Conservation (phyloP, 2,888 invertebrate genomes). For the Callyntrura guangdongensis region DNA sequence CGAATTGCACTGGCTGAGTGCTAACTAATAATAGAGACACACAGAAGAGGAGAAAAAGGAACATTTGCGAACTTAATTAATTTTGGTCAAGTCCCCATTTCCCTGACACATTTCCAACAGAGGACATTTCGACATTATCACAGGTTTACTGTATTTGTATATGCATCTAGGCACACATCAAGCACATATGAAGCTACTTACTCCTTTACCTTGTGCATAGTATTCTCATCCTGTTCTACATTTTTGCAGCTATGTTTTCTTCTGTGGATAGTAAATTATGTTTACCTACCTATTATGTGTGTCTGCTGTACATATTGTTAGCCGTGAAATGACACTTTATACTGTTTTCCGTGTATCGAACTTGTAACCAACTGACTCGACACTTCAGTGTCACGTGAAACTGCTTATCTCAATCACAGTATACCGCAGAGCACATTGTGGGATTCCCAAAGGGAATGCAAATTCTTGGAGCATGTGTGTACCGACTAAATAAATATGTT, state of each 20-base stretch:
- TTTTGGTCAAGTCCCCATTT: slow-evolving; percentile 55
- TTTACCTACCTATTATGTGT: too few species aligned
- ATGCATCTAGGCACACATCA: background rate
- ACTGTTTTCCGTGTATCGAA: background rate
- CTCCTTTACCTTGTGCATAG: background rate
- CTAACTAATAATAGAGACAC: background rate
- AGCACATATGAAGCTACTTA: background rate
- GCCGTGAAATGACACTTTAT: background rate
- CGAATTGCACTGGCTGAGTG: background rate
- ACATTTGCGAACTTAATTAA: slow-evolving; percentile 65
- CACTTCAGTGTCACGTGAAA: background rate
- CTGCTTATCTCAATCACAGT: background rate
- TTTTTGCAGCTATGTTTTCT: slow-evolving; percentile 7
- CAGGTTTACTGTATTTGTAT: background rate
- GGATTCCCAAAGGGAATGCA: too few species aligned
- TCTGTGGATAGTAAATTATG: too few species aligned
- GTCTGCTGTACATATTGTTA: too few species aligned
- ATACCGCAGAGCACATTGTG: background rate
- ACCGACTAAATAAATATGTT: background rate
- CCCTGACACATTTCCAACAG: slow-evolving; percentile 26
- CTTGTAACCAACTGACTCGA: slow-evolving; percentile 9
- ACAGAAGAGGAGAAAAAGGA: slow-evolving; percentile 29
- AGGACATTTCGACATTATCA: slow-evolving; percentile 12
- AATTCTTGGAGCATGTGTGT: too few species aligned
- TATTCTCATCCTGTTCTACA: background rate